Conservation (phyloP, 2,888 invertebrate genomes). For the Amphipoea lucens region DNA sequence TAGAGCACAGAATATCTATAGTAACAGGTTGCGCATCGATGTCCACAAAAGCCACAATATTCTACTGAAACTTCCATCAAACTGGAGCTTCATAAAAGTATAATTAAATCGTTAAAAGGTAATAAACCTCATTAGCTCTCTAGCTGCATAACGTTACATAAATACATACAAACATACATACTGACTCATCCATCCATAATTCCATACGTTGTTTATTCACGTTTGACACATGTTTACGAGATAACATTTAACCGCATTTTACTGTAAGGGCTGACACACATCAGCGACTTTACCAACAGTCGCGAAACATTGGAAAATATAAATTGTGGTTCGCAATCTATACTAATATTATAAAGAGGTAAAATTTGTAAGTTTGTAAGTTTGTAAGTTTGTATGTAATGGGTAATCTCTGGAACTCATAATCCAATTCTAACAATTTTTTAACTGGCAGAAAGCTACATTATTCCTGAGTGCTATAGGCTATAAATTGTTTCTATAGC, state of each 20-base stretch:
- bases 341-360: too few relatives aligned
- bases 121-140: constrained; percentile 47
- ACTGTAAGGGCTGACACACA: constrained; percentile 10
- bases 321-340: too few relatives aligned
- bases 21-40: too few relatives aligned
- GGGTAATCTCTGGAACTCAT: too few relatives aligned
- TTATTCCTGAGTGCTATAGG: too few relatives aligned
- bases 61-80: not conserved
- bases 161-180: constrained; percentile 32
- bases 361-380: too few relatives aligned
- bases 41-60: not conserved
- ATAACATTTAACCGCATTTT: constrained; percentile 35
- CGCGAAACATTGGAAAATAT: too few relatives aligned
- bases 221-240: constrained; percentile 37
- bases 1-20: not conserved
- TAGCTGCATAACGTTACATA: constrained; percentile 18
- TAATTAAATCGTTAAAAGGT: not conserved
- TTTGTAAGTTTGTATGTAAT: too few relatives aligned
- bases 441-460: too few relatives aligned
- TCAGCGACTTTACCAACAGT: not conserved
- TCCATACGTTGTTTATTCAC: constrained; percentile 23
- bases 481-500: too few relatives aligned
- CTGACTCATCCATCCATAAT: constrained; percentile 30
- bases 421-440: too few relatives aligned
- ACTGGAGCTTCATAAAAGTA: not conserved